These are phyloP conservation scores for Chironomus tepperi DNA, from an alignment of 1,140 invertebrate genomes.

Conservation along the genomic window DNA sequence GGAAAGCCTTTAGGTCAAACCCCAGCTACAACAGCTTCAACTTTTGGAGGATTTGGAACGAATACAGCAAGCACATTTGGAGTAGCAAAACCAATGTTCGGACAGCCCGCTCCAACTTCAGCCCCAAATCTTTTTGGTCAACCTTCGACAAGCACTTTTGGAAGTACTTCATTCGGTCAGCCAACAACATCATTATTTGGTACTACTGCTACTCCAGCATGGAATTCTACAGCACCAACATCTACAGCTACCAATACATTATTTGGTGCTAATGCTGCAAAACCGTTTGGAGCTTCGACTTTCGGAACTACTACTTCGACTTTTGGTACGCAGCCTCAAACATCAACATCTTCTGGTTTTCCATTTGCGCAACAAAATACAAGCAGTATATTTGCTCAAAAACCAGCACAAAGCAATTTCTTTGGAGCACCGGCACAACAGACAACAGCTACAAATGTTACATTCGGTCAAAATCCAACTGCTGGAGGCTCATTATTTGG, in stretches of 20 bases:
- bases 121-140: slow-evolving; percentile 36
- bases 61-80: slow-evolving; percentile 41
- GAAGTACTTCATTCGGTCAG: slow-evolving; percentile 35
- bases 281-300: slow-evolving; percentile 27
- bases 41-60: slow-evolving; percentile 46
- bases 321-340: slow-evolving; percentile 41
- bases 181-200: slow-evolving; percentile 40
- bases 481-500: slow-evolving; percentile 40
- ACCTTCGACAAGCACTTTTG: slow-evolving; percentile 38
- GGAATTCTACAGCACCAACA: slow-evolving; percentile 38
- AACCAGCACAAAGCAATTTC: slow-evolving; percentile 30
- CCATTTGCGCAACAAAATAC: slow-evolving; percentile 38
- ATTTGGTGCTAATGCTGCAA: background rate
- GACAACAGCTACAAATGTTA: slow-evolving; percentile 32
- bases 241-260: slow-evolving; percentile 38
- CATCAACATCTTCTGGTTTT: slow-evolving; percentile 40
- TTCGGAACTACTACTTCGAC: slow-evolving; percentile 36
- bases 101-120: slow-evolving; percentile 31
- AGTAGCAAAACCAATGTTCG: slow-evolving; percentile 37
- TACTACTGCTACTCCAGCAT: slow-evolving; percentile 44
- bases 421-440: slow-evolving; percentile 29
- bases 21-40: slow-evolving; percentile 47
- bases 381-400: slow-evolving; percentile 27
- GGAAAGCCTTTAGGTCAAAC: slow-evolving; percentile 30
- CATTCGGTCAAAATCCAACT: slow-evolving; percentile 37